Base-by-base conservation (phyloP, 1,140 invertebrate genomes). In the Atopsyche davidsoni region DNA sequence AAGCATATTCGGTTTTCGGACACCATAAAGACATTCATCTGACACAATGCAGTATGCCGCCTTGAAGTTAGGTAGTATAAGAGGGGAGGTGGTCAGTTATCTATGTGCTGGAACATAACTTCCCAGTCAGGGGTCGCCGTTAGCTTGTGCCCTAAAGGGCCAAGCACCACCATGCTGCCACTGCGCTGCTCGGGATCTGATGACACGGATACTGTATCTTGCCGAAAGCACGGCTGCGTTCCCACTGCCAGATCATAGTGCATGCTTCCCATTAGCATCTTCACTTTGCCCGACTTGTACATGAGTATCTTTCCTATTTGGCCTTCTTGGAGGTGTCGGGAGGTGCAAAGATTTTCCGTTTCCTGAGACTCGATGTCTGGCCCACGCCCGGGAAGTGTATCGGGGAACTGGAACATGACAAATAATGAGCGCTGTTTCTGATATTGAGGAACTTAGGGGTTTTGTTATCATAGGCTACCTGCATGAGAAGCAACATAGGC, bases 221-320 rank as follows among this genome's bases (percentile, higher is more conserved):
- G 61, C 41, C 65, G 46, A 42, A 72, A 73, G 14, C 67, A 67
- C 17, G 69, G 53, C 28, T 70, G 63, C 3, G 68, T 60, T 3
- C 69, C 71, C 53, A 66, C 53, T 21, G 64, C 59, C 55, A 80
- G 66, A 62, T 79, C 76, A 55, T 78, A 79, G 2, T 62, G 57
- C 1, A 73, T 73, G 31, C 77, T 70, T 0, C 79, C 79, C 0
- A 80, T 60, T 2, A 66, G 45, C 6, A 80, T 59, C 40, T 72
- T 75, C 24, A 76, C 68, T 31, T 73, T 70, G 1, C 78, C 79
- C 0, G 78, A 80, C 13, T 69, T 69, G 53, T 75, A 72, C 1
- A 79, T 62, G 25, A 72, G 59, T 38, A 80, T 61, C 59, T 74
- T 78, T 3, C 79, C 79, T 35, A 79, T 75, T 45, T 68, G 69